Conservation (phyloP, 1,140 invertebrate species). For the Conus betulinus region DNA sequence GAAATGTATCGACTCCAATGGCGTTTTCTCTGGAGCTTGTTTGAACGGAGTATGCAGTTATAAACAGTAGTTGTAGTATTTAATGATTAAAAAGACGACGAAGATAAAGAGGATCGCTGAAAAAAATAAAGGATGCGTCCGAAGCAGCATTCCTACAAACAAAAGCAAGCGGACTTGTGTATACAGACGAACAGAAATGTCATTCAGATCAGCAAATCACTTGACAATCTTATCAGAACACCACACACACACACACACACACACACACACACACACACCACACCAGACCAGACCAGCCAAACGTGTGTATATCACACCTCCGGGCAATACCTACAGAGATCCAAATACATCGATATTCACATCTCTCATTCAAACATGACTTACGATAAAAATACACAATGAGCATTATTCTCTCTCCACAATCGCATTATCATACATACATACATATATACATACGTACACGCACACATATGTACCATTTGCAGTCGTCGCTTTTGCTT, state of each 20-base stretch:
- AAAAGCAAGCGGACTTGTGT: too few species aligned
- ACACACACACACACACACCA: conserved; percentile 2
- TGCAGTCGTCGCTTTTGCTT: background rate
- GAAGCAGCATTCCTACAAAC: too few species aligned
- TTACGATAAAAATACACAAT: background rate
- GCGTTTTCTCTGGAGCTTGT: too few species aligned
- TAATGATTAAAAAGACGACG: too few species aligned
- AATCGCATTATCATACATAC: background rate
- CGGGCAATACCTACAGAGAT: too few species aligned
- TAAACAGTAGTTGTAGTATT: too few species aligned
- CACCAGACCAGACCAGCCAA: background rate
- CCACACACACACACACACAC: background rate
- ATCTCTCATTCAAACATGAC: background rate
- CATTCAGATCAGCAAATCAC: background rate
- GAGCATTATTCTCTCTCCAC: background rate
- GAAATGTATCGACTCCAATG: too few species aligned
- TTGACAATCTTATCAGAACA: too few species aligned
- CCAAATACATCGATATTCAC: background rate
- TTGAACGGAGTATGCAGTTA: too few species aligned
- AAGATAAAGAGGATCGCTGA: too few species aligned
- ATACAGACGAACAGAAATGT: background rate
- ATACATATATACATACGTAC: background rate
- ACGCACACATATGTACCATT: background rate
- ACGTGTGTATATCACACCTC: background rate
- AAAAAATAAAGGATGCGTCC: too few species aligned